Evolutionary conservation across 2,888 invertebrate species (phyloP).

Genomic region (Sphecodes monilicornis): DNA sequence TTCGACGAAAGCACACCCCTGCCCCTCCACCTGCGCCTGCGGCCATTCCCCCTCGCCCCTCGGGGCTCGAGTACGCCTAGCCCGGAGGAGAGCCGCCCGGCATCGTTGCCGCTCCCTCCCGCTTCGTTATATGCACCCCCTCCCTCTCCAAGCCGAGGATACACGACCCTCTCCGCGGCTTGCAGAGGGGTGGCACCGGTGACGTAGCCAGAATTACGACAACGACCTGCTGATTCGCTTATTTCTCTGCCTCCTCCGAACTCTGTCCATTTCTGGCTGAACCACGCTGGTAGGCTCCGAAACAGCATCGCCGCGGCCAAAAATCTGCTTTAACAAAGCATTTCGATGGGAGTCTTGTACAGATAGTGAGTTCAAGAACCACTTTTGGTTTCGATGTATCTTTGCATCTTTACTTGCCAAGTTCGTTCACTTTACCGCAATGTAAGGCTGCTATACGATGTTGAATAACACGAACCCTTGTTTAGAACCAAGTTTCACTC

Average conservation of each 20-base stretch:
- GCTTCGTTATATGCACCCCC: slow-evolving; percentile 36
- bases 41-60: neutral
- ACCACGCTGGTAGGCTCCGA: neutral
- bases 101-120: neutral
- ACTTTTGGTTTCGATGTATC: neutral
- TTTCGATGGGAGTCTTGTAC: too few species aligned
- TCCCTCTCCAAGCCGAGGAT: slow-evolving; percentile 48
- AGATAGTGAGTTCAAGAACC: too few species aligned
- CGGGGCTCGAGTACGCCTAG: neutral
- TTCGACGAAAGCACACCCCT: neutral
- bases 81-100: slow-evolving; percentile 1
- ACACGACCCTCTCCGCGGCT: slow-evolving; percentile 35
- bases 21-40: neutral
- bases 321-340: neutral
- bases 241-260: slow-evolving; percentile 29
- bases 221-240: slow-evolving; percentile 54
- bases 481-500: too few species aligned
- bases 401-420: neutral
- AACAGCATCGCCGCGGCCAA: too few species aligned
- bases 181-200: slow-evolving; percentile 60
- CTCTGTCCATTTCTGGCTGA: slow-evolving; percentile 27
- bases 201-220: slow-evolving; percentile 68
- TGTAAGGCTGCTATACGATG: neutral
- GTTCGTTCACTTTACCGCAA: neutral
- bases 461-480: too few species aligned